phyloP scores from a whole-genome alignment of 2,888 invertebrate species.

The Crioceris asparagi region DNA sequence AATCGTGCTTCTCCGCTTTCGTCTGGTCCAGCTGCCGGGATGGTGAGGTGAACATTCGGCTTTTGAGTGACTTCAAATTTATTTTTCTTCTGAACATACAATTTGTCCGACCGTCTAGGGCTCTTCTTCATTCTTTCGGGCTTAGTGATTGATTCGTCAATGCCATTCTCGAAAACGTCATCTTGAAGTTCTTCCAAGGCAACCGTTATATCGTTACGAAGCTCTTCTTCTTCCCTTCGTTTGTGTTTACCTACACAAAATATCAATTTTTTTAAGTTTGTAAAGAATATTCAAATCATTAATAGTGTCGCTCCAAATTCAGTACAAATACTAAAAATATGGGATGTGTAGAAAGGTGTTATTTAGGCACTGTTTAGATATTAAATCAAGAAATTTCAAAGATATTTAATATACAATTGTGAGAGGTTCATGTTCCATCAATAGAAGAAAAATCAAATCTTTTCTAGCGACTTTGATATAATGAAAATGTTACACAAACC shows the following conservation, averaged over 20 bases:
- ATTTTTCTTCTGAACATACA: constrained; percentile 37
- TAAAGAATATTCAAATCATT: not conserved
- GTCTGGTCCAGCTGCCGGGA: constrained; percentile 23
- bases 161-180: constrained; percentile 37
- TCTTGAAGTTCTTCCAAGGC: constrained; percentile 39
- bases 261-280: not conserved
- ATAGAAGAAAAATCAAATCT: too few species aligned
- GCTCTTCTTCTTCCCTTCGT: constrained; percentile 33
- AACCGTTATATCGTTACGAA: constrained; percentile 34
- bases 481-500: too few species aligned
- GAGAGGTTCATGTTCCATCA: too few species aligned
- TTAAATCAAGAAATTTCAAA: too few species aligned
- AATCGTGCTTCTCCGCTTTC: too few species aligned
- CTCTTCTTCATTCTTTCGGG: constrained; percentile 30
- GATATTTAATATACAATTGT: too few species aligned
- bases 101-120: constrained; percentile 33
- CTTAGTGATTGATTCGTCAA: constrained; percentile 23
- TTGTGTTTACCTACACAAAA: constrained; percentile 23
- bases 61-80: constrained; percentile 32
- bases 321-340: too few species aligned
- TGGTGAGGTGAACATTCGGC: constrained; percentile 19
- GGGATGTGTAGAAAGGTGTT: too few species aligned
- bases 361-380: too few species aligned
- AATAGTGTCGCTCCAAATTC: too few species aligned
- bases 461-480: too few species aligned